These are phyloP conservation scores for Centropus unirufus DNA, from an alignment of 2,113 vertebrate genomes.

Conservation along the genomic window DNA sequence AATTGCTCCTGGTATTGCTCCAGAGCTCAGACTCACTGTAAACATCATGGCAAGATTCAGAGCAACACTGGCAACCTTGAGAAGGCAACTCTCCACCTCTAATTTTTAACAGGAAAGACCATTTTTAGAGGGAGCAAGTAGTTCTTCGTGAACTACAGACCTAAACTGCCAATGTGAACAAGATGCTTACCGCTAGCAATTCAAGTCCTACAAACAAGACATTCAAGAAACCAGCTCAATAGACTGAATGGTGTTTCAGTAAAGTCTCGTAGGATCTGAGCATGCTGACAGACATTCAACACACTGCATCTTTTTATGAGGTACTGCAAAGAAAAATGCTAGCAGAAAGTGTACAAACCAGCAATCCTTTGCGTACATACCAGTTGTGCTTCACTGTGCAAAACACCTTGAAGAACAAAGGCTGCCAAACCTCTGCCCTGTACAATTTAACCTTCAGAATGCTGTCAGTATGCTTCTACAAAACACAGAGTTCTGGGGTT, in stretches of 20 bases:
- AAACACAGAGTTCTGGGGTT: not conserved
- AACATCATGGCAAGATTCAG: too few species aligned
- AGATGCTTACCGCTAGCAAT: not conserved
- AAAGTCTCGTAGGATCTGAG: not conserved
- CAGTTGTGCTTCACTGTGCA: not conserved
- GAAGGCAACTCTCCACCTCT: not conserved
- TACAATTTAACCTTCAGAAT: not conserved
- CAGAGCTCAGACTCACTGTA: not conserved
- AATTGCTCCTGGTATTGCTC: not conserved
- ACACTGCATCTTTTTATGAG: not conserved
- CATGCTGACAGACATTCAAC: not conserved
- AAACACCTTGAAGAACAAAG: not conserved
- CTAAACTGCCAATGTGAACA: not conserved
- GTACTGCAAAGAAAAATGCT: not conserved
- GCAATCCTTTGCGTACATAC: not conserved
- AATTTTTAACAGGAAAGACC: not conserved
- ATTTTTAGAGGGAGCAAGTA: not conserved
- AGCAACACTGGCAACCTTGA: too few species aligned
- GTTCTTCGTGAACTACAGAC: not conserved
- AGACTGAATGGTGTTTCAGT: not conserved
- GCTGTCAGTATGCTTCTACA: not conserved
- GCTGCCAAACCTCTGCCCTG: accelerated
- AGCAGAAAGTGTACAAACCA: not conserved
- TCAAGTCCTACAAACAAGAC: not conserved
- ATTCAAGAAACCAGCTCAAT: not conserved